Evolutionary conservation across 2,113 vertebrate genomes (phyloP).

Genomic region (Gasterosteus aculeatus): DNA sequence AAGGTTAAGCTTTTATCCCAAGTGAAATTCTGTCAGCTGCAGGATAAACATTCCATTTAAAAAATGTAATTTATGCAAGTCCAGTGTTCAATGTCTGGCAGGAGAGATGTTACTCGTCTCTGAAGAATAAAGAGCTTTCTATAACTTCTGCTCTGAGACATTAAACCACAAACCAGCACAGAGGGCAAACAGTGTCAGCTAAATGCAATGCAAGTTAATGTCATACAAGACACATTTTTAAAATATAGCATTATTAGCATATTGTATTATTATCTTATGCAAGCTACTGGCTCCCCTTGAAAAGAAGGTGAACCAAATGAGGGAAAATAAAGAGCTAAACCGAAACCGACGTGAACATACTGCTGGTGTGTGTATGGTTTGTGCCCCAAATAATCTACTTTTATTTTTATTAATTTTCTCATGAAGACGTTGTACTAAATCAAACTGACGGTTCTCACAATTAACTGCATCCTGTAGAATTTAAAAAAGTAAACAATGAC

Average conservation of each 20-base stretch:
- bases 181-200: neutral
- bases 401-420: neutral
- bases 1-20: constrained; percentile 1
- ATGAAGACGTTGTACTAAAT: neutral
- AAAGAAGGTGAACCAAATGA: neutral
- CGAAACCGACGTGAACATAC: neutral
- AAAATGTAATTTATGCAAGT: constrained; percentile 29
- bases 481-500: neutral
- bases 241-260: neutral
- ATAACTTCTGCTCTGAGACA: constrained; percentile 1
- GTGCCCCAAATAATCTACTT: neutral
- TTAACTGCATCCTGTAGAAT: neutral
- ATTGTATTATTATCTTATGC: neutral
- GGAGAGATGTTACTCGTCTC: constrained; percentile 4
- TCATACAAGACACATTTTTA: neutral
- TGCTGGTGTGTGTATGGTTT: neutral
- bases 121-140: constrained; percentile 10
- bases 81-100: constrained; percentile 6
- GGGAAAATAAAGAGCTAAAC: neutral
- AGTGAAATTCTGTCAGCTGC: neutral
- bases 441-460: neutral
- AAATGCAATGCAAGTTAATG: no score
- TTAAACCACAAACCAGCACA: neutral
- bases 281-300: neutral
- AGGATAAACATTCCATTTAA: constrained; percentile 21